These are phyloP conservation scores for Psylliodes chrysocephalus DNA, from an alignment of 2,888 invertebrate species.

Conservation along the genomic window DNA sequence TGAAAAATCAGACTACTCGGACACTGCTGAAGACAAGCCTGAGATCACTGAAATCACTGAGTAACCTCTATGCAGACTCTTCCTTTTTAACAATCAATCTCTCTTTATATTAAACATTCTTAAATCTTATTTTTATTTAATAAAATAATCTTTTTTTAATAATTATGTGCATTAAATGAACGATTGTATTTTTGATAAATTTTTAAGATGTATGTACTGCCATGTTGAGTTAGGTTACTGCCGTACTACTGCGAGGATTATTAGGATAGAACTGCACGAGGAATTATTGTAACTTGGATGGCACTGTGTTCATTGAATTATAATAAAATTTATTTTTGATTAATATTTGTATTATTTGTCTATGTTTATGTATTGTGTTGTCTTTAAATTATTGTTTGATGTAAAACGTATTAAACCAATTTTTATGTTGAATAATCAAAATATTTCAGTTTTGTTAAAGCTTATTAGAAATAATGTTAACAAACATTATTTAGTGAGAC, in stretches of 20 bases:
- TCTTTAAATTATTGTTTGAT: no score
- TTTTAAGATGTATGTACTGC: conserved; percentile 29
- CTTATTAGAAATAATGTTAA: no score
- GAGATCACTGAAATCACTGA: conserved; percentile 60
- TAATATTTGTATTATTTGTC: conserved; percentile 46
- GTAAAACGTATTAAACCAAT: no score
- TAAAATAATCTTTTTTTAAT: conserved; percentile 16
- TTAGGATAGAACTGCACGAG: conserved; percentile 14
- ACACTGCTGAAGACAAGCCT: conserved; percentile 56
- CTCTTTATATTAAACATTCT: conserved; percentile 27
- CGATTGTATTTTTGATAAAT: conserved; percentile 24
- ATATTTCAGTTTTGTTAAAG: no score
- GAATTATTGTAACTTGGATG: conserved; percentile 35
- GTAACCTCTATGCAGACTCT: conserved; percentile 51
- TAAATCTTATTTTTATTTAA: conserved; percentile 22
- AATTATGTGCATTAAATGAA: conserved; percentile 34
- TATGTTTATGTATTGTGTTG: not conserved
- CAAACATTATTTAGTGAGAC: no score
- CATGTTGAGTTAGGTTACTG: conserved; percentile 28
- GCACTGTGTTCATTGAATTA: conserved; percentile 53
- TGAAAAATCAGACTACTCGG: conserved; percentile 43
- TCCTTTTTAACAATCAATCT: conserved; percentile 37
- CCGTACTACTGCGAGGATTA: not conserved
- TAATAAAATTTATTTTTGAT: conserved; percentile 40
- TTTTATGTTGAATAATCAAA: no score